Evolutionary conservation across 2,888 invertebrate genomes (phyloP), one percentile per base, ranked within the genome.

Genomic region (Myathropa florea): DNA sequence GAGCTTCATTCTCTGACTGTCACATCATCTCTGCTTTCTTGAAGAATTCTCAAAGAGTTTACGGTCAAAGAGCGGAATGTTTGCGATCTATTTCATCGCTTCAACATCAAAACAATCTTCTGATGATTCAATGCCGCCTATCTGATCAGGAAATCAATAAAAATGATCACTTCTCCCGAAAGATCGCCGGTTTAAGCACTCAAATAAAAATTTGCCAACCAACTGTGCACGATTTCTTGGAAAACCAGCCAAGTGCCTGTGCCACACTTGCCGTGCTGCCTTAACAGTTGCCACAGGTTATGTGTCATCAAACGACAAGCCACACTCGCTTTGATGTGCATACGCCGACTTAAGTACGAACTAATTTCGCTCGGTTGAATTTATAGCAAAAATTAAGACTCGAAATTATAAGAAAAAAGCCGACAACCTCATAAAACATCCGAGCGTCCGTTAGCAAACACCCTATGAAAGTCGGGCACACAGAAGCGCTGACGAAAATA

Each of bases 381-480:
- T 68, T 68, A 68, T 33, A 33, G 10, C 23, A 70, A 39, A n/a
- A 59, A 70, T 36, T 39, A 59, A 33, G 26, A 60, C 60, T 18
- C 59, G 36, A 4, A 39, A 39, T 9, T 30, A n/a, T 30, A 12
- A 55, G 7, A 39, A 36, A 63, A 72, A 63, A 75, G 81, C 39
- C 68, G 39, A 68, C 24, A 68, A 57, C 73, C 68, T 33, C 81
- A 81, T 75, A 63, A 59, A 64, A 39, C 33, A 63, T 10, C 46
- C 59, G 68, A 70, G 24, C 68, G 68, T 64, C 64, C 63, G 24
- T n/a, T n/a, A n/a, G n/a, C 64, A 26, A 68, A 72, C 61, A 77
- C 77, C 83, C 76, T 72, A 72, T 83, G 77, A 72, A 83, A 72
- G 67, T 71, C 65, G 65, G 33, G 26, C 77, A 77, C 46, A 71